Evolutionary conservation across 1,140 invertebrate genomes (phyloP), one percentile per base, ranked within the genome.

Genomic region (Forficula auricularia): DNA sequence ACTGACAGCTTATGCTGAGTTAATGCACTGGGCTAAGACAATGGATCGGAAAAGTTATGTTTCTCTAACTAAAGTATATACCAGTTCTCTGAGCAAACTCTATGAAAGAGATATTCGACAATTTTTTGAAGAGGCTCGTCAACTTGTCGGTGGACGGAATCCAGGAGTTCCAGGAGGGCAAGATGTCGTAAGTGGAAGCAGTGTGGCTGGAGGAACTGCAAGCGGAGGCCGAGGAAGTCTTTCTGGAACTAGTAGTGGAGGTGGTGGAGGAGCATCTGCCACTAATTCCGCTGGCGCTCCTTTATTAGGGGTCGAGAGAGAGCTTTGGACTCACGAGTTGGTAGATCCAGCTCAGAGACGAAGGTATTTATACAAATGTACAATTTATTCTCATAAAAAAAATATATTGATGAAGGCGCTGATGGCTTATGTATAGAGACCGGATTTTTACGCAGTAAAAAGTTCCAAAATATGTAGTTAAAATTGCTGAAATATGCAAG

Each of bases 1-100:
- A 57, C 67, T 96, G 22, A 67, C 72, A 49, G 73, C 79, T 12
- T 94, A 94, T 58, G 77, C 78, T 9, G 82, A 88, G 49, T 68
- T 95, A 40, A 90, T 94, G 80, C 79, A 84, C 56, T 88, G 90
- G 79, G 66, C 84, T 13, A 82, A 86, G 64, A 73, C 74, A 33
- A 79, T 89, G 65, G 88, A 95, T 58, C 68, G 72, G 33, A 77
- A 79, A 54, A 77, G 79, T 9, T 94, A 88, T 63, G 63, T 70
- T 19, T 77, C 77, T 20, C 68, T 97, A 13, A 74, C 76, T 33
- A 79, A 77, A 57, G 79, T 84, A 1, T 91, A 91, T 55, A 82
- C 76, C 2, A 64, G 66, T 27, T 79, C 75, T 12, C 65, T 90
- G 42, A 76, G 78, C 46, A 84, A 84, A 61, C 61, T 89, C 10